Evolutionary conservation across 2,113 vertebrate species (phyloP).

Genomic region (Carlito syrichta): DNA sequence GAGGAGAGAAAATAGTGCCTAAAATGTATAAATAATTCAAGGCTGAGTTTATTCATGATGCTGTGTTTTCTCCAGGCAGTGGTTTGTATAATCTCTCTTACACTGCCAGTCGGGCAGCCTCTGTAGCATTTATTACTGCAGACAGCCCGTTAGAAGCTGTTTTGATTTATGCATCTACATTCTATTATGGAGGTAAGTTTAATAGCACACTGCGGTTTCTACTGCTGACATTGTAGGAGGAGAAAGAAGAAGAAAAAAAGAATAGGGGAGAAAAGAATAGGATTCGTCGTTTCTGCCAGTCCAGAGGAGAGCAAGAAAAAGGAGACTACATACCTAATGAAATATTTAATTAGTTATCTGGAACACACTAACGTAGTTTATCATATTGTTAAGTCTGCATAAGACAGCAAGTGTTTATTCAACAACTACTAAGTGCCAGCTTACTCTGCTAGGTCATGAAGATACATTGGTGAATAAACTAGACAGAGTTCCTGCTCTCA

Average conservation of each 20-base stretch:
- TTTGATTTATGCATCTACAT: slow-evolving; percentile 75
- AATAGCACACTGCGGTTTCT: slow-evolving; percentile 45
- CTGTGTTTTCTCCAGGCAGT: slow-evolving; percentile 64
- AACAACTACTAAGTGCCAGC: background rate
- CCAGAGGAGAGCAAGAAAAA: background rate
- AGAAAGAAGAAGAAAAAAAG: background rate
- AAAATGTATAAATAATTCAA: slow-evolving; percentile 82
- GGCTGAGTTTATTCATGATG: slow-evolving; percentile 75
- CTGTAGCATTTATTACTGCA: slow-evolving; percentile 62
- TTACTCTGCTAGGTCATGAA: background rate
- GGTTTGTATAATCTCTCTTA: slow-evolving; percentile 75
- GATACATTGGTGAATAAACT: background rate
- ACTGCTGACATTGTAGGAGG: slow-evolving; percentile 4
- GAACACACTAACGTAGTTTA: background rate
- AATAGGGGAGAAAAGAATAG: background rate
- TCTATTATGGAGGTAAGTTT: slow-evolving; percentile 66
- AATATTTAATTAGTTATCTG: background rate
- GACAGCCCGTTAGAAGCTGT: slow-evolving; percentile 54
- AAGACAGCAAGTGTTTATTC: background rate
- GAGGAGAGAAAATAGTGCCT: slow-evolving; percentile 72
- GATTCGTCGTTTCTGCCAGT: background rate
- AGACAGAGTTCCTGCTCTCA: background rate
- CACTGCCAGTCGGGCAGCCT: slow-evolving; percentile 48
- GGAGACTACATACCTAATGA: background rate
- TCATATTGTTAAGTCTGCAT: background rate